Conservation (phyloP, 2,113 vertebrate species). For the Rhineura floridana region DNA sequence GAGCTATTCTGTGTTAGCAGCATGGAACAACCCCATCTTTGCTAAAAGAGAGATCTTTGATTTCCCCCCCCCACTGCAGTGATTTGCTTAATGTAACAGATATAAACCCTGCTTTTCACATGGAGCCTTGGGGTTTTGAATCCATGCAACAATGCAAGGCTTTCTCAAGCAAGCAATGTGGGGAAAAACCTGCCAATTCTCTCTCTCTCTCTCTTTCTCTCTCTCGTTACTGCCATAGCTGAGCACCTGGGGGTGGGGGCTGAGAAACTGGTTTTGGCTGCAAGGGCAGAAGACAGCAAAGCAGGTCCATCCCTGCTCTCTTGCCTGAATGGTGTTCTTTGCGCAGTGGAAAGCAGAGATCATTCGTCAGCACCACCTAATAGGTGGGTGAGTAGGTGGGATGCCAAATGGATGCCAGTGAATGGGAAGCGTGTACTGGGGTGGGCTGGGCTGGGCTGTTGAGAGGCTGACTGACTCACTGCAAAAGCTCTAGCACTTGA, state of each 20-base stretch:
- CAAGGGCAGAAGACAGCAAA: background rate
- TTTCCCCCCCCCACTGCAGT: no score
- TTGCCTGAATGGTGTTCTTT: background rate
- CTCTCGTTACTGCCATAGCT: background rate
- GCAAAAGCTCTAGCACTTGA: background rate
- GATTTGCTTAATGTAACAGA: background rate
- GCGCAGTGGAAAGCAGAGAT: background rate
- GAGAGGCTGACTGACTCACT: background rate
- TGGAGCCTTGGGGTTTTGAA: background rate
- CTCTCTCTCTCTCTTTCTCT: background rate
- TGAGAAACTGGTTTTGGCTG: background rate
- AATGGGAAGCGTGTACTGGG: background rate
- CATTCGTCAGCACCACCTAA: background rate
- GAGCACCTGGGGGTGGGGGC: background rate
- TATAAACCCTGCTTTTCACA: background rate
- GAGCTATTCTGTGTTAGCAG: background rate
- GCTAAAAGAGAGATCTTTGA: background rate
- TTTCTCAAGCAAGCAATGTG: background rate
- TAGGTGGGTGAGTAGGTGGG: background rate
- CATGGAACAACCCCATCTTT: background rate
- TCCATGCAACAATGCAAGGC: no score
- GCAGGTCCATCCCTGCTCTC: background rate
- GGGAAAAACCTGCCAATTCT: no score
- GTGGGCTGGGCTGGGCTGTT: no score
- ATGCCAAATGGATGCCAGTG: no score